Evolutionary conservation across 2,113 vertebrate species (phyloP).

Genomic region (Ondatra zibethicus): DNA sequence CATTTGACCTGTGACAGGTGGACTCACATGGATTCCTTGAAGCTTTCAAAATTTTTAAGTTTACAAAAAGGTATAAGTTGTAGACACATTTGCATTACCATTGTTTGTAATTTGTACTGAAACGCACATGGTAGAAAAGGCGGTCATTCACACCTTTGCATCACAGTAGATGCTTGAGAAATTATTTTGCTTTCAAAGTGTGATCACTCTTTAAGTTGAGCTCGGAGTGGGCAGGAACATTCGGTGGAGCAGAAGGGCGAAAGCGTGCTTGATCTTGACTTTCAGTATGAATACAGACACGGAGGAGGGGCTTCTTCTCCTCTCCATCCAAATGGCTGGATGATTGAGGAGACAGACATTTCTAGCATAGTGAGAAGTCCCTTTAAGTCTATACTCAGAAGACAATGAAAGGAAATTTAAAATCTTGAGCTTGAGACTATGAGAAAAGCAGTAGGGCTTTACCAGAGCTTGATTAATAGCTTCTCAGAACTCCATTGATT

Average conservation of each 20-base stretch:
- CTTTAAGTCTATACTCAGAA: neutral
- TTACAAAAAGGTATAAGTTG: neutral
- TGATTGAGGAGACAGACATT: neutral
- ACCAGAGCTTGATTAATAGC: neutral
- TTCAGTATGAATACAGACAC: neutral
- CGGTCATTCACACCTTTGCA: neutral
- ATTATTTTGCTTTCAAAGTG: neutral
- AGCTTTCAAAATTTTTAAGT: neutral
- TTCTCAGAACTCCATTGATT: neutral
- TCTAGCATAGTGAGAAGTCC: neutral
- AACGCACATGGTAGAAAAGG: neutral
- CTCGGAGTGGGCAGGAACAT: neutral
- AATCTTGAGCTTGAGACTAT: neutral
- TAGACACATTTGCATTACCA: neutral
- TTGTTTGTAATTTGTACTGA: neutral
- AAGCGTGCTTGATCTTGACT: neutral
- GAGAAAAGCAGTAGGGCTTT: neutral
- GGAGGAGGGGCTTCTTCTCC: neutral
- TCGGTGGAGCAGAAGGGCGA: neutral
- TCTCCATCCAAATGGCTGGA: neutral
- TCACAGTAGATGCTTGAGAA: neutral
- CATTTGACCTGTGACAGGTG: neutral
- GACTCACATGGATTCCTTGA: neutral
- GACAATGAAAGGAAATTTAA: neutral
- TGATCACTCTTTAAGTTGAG: neutral